These are phyloP conservation scores for Heliconius ethilla DNA, from an alignment of 2,888 invertebrate species.

Conservation along the genomic window DNA sequence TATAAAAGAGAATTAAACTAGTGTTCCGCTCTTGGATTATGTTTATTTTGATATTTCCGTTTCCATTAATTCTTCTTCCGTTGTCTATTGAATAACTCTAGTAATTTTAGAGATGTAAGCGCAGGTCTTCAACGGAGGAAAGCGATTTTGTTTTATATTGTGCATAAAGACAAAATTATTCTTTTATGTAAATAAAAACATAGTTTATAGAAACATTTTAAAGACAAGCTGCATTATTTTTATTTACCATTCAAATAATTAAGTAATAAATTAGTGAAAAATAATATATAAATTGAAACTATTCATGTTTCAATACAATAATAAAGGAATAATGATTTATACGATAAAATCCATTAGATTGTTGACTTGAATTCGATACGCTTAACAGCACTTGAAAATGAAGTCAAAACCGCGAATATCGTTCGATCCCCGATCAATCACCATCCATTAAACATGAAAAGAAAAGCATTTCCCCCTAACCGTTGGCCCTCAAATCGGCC, in stretches of 20 bases:
- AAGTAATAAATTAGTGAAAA: not conserved
- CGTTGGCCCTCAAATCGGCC: constrained; percentile 80
- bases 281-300: not conserved
- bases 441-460: constrained; percentile 82
- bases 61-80: too few relatives aligned
- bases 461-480: constrained; percentile 81
- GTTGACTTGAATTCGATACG: constrained; percentile 56
- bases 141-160: too few relatives aligned
- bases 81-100: not conserved
- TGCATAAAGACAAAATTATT: too few relatives aligned
- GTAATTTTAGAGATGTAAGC: too few relatives aligned
- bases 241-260: not conserved
- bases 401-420: constrained; percentile 80
- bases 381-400: constrained; percentile 71
- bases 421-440: constrained; percentile 79
- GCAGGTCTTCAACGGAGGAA: too few relatives aligned
- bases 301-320: not conserved
- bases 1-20: not conserved
- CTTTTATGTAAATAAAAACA: too few relatives aligned
- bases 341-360: constrained; percentile 22
- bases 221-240: not conserved
- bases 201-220: too few relatives aligned
- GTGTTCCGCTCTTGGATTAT: not conserved
- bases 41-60: not conserved
- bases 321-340: not conserved